Evolutionary conservation across 2,113 vertebrate genomes (phyloP).

Genomic region (Lontra canadensis): DNA sequence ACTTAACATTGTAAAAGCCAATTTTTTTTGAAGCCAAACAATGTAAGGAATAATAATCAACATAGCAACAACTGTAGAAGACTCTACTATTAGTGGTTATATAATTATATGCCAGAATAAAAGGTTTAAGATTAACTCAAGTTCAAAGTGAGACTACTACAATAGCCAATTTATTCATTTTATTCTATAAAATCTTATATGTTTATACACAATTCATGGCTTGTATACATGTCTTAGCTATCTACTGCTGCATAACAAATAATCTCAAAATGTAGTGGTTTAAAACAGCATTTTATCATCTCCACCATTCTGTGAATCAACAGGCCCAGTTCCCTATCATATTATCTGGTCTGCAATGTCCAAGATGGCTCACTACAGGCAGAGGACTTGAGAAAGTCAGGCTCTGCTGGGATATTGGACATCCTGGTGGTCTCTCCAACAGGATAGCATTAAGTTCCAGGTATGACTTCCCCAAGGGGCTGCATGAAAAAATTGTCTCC

Average conservation of each 20-base stretch:
- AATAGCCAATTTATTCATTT: slow-evolving; percentile 5
- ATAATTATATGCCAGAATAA: background rate
- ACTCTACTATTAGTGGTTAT: background rate
- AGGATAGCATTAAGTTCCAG: background rate
- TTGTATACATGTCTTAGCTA: background rate
- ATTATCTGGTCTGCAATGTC: background rate
- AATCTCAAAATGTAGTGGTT: background rate
- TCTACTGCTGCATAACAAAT: background rate
- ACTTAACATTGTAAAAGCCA: slow-evolving; percentile 40
- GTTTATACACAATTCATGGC: background rate
- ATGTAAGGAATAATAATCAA: slow-evolving; percentile 19
- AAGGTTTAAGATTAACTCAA: background rate
- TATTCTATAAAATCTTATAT: background rate
- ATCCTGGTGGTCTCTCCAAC: background rate
- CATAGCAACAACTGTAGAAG: background rate
- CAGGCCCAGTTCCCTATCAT: background rate
- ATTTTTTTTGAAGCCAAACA: background rate
- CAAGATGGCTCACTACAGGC: background rate
- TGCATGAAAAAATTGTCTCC: background rate
- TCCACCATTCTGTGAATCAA: background rate
- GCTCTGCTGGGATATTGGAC: background rate
- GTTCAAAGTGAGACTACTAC: background rate
- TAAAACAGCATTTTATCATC: background rate
- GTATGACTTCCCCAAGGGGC: background rate
- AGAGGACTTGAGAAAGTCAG: background rate